Conservation (phyloP, 1,140 invertebrate species). For the Tetramorium simillimum region DNA sequence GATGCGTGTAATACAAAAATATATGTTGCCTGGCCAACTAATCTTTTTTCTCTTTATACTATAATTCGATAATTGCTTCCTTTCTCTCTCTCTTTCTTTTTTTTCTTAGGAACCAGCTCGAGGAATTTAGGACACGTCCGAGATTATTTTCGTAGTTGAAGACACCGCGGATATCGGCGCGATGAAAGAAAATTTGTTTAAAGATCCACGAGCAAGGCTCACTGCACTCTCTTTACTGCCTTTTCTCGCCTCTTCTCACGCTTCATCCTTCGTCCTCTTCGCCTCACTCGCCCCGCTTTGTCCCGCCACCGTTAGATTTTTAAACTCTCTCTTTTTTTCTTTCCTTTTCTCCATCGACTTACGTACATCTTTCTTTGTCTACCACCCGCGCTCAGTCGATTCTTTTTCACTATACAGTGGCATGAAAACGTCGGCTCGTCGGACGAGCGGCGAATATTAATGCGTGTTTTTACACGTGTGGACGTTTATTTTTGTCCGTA, state of each 20-base stretch:
- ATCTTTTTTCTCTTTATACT: background rate
- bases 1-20: background rate
- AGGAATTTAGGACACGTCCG: slow-evolving; percentile 31
- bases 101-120: background rate
- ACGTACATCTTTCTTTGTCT: slow-evolving; percentile 25
- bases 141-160: slow-evolving; percentile 43
- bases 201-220: slow-evolving; percentile 22
- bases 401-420: slow-evolving; percentile 13
- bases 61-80: background rate
- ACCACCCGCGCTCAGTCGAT: background rate
- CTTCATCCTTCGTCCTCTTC: background rate
- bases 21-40: background rate
- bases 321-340: background rate
- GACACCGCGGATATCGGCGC: background rate
- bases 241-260: slow-evolving; percentile 41
- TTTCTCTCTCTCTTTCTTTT: background rate
- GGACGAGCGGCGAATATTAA: slow-evolving; percentile 73
- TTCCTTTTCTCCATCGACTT: background rate
- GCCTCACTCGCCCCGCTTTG: background rate
- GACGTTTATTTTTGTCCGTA: slow-evolving; percentile 77
- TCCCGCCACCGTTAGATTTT: slow-evolving; percentile 25
- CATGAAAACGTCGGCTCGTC: slow-evolving; percentile 54
- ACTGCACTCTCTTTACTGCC: background rate
- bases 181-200: slow-evolving; percentile 53
- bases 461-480: slow-evolving; percentile 76